Base-by-base conservation (phyloP, 2,888 invertebrate species). In the Polydrusus pterygomalis region DNA sequence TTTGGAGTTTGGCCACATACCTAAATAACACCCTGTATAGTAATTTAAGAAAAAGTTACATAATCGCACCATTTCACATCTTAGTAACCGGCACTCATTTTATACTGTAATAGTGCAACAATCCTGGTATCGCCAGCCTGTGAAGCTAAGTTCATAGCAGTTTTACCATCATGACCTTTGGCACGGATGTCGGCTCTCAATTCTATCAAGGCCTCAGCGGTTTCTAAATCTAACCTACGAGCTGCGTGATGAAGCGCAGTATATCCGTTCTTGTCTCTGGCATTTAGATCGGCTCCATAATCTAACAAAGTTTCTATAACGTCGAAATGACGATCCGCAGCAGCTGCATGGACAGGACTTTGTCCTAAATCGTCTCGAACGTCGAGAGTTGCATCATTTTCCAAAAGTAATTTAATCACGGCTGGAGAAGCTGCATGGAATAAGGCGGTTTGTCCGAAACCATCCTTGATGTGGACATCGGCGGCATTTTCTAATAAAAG, bases 311-410 rank as follows among this genome's bases (percentile, higher is more conserved):
- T 91, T 83, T 91, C 90, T 0, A 97, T 95, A 54, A 97, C 94
- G 10, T 91, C 90, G 8, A 92, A 89, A 84, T 96, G 94, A 0
- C 97, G 97, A 86, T 94, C 94, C 87, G 97, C 96, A 0, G 96
- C 93, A 0, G 97, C 96, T 87, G 97, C 97, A 86, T 97, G 97
- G 54, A 97, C 87, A 1, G 97, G 97, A 0, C 97, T 97, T 2
- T 96, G 96, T 0, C 96, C 96, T 86, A 96, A 97, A 13, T 95
- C 89, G 0, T 96, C 96, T 78, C 93, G 91, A 82, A 93, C 93
- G 87, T 97, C 94, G 0, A 95, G 94, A 80, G 94, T 89, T 0
- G 95, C 94, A n/a, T 94, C 94, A 79, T 92, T 0, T 0, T 45
- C n/a, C 15, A 45, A 45, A n/a, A 45, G 45, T 5, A 10, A 5